Evolutionary conservation across 1,140 invertebrate genomes (phyloP).

Genomic region (Macrosteles quadrilineatus): DNA sequence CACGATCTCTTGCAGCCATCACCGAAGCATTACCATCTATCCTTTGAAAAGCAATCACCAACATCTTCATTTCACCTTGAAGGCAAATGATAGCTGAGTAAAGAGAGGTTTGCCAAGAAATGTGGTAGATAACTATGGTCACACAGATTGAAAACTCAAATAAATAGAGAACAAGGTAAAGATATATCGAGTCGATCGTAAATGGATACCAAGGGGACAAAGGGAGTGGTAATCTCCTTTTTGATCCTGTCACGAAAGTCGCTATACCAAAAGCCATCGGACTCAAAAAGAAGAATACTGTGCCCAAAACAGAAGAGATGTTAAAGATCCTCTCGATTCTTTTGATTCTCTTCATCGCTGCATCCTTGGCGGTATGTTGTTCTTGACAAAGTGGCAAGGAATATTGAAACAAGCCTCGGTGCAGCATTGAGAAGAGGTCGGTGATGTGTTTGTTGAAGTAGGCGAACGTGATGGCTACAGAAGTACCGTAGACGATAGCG

Average conservation of each 20-base stretch:
- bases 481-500: background rate
- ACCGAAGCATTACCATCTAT: background rate
- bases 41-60: background rate
- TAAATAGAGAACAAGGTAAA: background rate
- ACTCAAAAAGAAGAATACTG: background rate
- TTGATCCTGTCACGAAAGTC: background rate
- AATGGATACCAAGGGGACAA: background rate
- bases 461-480: background rate
- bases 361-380: background rate
- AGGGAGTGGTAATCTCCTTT: background rate
- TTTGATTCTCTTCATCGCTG: background rate
- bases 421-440: background rate
- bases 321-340: background rate
- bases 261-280: background rate
- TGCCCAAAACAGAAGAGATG: background rate
- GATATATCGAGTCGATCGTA: background rate
- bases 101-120: constrained; percentile 2
- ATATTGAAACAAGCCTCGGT: background rate
- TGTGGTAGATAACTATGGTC: background rate
- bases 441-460: background rate
- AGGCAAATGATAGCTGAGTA: background rate
- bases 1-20: background rate
- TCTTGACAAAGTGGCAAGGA: background rate
- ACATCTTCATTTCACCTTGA: constrained; percentile 4
- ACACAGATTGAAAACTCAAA: background rate